phyloP scores from a whole-genome alignment of 2,113 vertebrate species.

The Erythrolamprus reginae region DNA sequence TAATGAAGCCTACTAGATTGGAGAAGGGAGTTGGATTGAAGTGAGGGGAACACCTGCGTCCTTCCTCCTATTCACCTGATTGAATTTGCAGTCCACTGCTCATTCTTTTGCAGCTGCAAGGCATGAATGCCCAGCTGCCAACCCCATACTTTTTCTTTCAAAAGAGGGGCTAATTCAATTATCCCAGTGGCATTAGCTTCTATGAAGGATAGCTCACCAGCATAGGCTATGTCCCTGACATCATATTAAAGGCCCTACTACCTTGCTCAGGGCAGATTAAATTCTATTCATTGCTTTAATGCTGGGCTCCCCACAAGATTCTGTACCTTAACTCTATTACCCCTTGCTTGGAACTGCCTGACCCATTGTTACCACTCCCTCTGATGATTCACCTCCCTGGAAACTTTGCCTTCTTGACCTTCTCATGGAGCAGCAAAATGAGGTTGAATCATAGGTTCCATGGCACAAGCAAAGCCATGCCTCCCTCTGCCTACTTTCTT shows the following conservation, averaged over 20 bases:
- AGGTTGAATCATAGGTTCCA: conserved; percentile 30
- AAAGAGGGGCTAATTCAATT: conserved; percentile 87
- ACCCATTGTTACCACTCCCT: conserved; percentile 72
- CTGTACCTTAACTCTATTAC: conserved; percentile 85
- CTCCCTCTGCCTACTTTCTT: neutral
- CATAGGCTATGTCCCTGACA: conserved; percentile 69
- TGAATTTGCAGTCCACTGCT: conserved; percentile 75
- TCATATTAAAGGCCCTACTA: conserved; percentile 80
- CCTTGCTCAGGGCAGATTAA: conserved; percentile 86
- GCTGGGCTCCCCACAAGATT: conserved; percentile 68
- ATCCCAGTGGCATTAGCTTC: conserved; percentile 81
- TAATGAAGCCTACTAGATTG: neutral
- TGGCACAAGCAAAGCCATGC: neutral
- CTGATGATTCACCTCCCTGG: conserved; percentile 80
- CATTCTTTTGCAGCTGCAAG: conserved; percentile 72
- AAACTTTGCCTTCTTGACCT: conserved; percentile 93
- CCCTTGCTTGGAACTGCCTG: conserved; percentile 72
- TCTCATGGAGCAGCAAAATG: conserved; percentile 31
- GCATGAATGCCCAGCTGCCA: conserved; percentile 77
- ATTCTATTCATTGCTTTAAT: conserved; percentile 83
- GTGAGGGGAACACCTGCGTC: conserved; percentile 31
- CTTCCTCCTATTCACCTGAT: conserved; percentile 68
- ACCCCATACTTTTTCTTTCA: conserved; percentile 77
- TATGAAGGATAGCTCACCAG: conserved; percentile 77
- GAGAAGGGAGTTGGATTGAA: neutral